These are phyloP conservation scores for Philypnodon macrostomus DNA, from an alignment of 2,797 vertebrate species.

Conservation along the genomic window DNA sequence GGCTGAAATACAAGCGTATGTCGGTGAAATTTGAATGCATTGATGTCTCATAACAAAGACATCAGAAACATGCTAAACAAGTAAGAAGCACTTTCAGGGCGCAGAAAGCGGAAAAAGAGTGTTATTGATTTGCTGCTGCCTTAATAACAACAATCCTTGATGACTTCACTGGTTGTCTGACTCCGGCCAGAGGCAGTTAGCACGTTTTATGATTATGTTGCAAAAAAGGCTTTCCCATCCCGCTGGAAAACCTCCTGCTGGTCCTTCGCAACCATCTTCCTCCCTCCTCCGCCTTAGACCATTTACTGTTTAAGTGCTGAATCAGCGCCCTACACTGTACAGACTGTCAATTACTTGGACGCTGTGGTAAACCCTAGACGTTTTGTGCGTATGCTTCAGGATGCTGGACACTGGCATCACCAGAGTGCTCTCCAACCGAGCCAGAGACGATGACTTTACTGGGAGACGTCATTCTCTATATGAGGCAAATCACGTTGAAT, in stretches of 20 bases:
- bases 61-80: slow-evolving; percentile 26
- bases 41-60: slow-evolving; percentile 48
- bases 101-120: slow-evolving; percentile 3
- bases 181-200: slow-evolving; percentile 20
- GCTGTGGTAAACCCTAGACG: slow-evolving; percentile 40
- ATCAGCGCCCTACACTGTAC: slow-evolving; percentile 34
- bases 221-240: slow-evolving; percentile 17
- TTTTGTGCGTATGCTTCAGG: slow-evolving; percentile 39
- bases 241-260: slow-evolving; percentile 13
- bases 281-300: slow-evolving; percentile 27
- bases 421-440: slow-evolving; percentile 23
- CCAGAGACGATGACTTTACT: slow-evolving; percentile 47
- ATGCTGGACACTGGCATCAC: slow-evolving; percentile 33
- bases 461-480: slow-evolving; percentile 51
- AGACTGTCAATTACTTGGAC: slow-evolving; percentile 54
- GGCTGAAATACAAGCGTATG: slow-evolving; percentile 49
- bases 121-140: slow-evolving; percentile 7
- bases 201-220: slow-evolving; percentile 16
- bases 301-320: slow-evolving; percentile 61
- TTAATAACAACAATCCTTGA: neutral
- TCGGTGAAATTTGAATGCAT: slow-evolving; percentile 47
- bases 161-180: slow-evolving; percentile 11
- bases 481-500: slow-evolving; percentile 47
- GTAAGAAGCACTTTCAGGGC: slow-evolving; percentile 10
- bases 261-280: slow-evolving; percentile 22